phyloP scores from a whole-genome alignment of 2,113 vertebrate species.

The Ursus arctos region DNA sequence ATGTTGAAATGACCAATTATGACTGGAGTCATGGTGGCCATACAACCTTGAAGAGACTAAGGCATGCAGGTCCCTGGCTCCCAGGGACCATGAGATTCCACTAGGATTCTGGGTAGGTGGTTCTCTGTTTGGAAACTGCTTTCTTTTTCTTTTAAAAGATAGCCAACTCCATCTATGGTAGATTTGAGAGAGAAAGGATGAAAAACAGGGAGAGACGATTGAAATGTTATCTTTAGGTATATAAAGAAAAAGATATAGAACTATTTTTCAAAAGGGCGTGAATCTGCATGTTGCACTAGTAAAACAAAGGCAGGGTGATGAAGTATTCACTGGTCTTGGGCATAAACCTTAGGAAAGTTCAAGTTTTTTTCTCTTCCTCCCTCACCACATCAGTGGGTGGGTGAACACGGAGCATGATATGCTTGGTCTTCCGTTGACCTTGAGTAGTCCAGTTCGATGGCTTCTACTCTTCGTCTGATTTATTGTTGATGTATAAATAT shows the following conservation, averaged over 20 bases:
- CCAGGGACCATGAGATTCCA: background rate
- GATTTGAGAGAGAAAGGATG: background rate
- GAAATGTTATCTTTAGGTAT: background rate
- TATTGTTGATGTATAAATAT: background rate
- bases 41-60: background rate
- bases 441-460: rapidly evolving
- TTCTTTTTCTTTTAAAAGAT: background rate
- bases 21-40: background rate
- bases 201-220: background rate
- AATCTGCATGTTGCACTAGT: background rate
- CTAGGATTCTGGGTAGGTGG: background rate
- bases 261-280: background rate
- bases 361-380: background rate
- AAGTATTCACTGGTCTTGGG: background rate
- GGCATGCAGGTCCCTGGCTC: background rate
- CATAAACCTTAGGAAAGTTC: background rate
- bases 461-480: background rate
- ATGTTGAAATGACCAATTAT: background rate
- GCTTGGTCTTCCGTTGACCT: background rate
- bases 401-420: rapidly evolving
- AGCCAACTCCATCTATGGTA: background rate
- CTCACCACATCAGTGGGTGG: background rate
- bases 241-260: background rate
- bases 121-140: background rate
- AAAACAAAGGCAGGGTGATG: background rate